Evolutionary conservation across 2,113 vertebrate genomes (phyloP), one percentile per base, ranked within the genome.

Genomic region (Seriola aureovittata): DNA sequence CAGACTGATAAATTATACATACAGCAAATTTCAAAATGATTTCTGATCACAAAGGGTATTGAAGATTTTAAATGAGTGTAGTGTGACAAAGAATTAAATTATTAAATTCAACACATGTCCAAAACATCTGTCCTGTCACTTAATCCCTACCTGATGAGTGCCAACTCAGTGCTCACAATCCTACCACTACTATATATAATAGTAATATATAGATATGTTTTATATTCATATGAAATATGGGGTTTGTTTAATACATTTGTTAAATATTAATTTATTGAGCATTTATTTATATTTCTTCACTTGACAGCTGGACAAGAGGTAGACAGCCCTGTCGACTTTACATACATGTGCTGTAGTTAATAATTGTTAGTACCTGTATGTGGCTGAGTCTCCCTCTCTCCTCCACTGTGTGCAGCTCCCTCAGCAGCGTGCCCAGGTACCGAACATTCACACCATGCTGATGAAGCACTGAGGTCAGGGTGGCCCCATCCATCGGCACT

Each of bases 371-470:
- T 93, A 98, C 98, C 66, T 96, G 95, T 58, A 99, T 88, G 78
- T 98, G 97, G 89, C 96, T 95, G 55, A 99, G 95, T 93, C 96
- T 97, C 29, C 75, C 89, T 0, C 87, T 94, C 68, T 96, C 93
- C 0, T 96, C 96, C 82, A 94, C 92, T 78, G 89, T 95, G 72
- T 94, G 85, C 84, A 98, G 94, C 82, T 96, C 94, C 69, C 69
- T 94, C 72, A 99, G 89, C 12, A 99, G 91, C 55, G 95, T 95
- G 74, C 97, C 97, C 69, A 99, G 89, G 73, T 99, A 99, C 8
- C 98, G 96, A 75, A 99, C 94, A 79, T 98, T 99, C 86, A 99
- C 97, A 64, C 98, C 98, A 1, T 96, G 92, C 91, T 97, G 96
- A 87, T 98, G 98, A 84, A 99, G 96, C 66, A 93, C 96, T 82